phyloP scores from a whole-genome alignment of 2,113 vertebrate species.

The Edolisoma coerulescens region DNA sequence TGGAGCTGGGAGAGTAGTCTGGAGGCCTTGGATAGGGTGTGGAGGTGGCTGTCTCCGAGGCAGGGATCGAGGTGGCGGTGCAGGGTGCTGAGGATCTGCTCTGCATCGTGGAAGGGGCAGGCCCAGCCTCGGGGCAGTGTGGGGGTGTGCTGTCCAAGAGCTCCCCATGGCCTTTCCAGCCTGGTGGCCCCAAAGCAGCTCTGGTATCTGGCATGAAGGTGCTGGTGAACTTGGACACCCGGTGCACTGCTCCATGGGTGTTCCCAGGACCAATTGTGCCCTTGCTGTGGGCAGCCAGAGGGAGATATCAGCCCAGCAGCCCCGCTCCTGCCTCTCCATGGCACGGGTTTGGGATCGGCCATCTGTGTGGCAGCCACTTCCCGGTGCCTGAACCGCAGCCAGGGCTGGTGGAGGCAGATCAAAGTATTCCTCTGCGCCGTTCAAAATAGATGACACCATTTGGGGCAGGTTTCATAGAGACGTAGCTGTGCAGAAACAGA shows the following conservation, averaged over 20 bases:
- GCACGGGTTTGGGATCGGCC: fast-evolving
- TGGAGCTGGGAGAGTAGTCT: background rate
- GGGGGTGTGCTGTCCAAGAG: fast-evolving
- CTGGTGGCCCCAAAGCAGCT: fast-evolving
- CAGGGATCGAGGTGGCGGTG: background rate
- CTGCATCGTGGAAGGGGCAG: background rate
- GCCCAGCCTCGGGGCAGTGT: background rate
- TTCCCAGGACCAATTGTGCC: fast-evolving
- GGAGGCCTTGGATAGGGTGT: fast-evolving
- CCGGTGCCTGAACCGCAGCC: background rate
- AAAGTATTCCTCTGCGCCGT: background rate
- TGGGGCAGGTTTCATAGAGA: constrained; percentile 5
- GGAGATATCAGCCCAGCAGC: background rate
- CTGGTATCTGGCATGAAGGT: background rate
- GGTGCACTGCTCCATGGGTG: background rate
- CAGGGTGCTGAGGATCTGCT: background rate
- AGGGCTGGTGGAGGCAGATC: constrained; percentile 4
- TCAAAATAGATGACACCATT: constrained; percentile 59
- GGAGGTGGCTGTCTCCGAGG: background rate
- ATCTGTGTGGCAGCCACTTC: background rate
- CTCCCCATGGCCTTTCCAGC: background rate
- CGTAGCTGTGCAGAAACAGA: constrained; percentile 28
- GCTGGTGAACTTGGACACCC: background rate
- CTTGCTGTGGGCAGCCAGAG: fast-evolving
- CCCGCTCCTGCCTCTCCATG: background rate